phyloP scores from a whole-genome alignment of 1,140 invertebrate species.

The Heterodera schachtii region DNA sequence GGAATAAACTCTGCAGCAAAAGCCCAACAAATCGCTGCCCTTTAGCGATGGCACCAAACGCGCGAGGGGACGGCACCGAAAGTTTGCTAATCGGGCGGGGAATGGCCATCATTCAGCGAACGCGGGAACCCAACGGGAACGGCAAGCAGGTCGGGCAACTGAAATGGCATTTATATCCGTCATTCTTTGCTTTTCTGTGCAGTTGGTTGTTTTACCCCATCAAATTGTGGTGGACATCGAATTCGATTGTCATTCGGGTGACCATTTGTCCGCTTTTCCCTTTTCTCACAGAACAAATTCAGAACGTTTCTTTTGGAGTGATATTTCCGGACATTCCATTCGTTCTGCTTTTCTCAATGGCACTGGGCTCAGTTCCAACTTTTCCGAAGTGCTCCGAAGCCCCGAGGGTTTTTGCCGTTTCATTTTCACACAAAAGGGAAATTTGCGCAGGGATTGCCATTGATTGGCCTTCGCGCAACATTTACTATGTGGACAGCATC shows the following conservation, averaged over 20 bases:
- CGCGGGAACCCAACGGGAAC: slow-evolving; percentile 53
- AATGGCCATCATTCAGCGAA: slow-evolving; percentile 67
- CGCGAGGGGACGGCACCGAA: slow-evolving; percentile 24
- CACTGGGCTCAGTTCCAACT: slow-evolving; percentile 50
- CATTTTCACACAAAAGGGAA: not conserved
- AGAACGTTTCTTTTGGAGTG: slow-evolving; percentile 68
- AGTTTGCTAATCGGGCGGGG: slow-evolving; percentile 68
- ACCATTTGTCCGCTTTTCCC: not conserved
- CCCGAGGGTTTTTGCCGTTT: slow-evolving; percentile 76
- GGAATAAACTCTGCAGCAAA: slow-evolving; percentile 7
- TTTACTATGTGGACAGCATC: slow-evolving; percentile 94
- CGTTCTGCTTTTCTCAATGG: slow-evolving; percentile 58
- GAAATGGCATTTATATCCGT: not conserved
- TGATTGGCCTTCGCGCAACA: slow-evolving; percentile 85
- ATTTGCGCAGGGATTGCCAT: slow-evolving; percentile 81
- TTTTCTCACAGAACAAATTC: slow-evolving; percentile 13
- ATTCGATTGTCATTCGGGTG: slow-evolving; percentile 66
- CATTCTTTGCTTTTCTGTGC: slow-evolving; percentile 17
- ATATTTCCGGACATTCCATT: slow-evolving; percentile 64
- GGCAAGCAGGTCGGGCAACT: slow-evolving; percentile 62
- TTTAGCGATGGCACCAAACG: slow-evolving; percentile 4
- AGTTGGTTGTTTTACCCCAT: slow-evolving; percentile 62
- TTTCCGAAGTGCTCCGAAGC: slow-evolving; percentile 44
- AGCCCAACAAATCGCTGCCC: not conserved
- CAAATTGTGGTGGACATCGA: slow-evolving; percentile 68